Conservation (phyloP, 2,888 invertebrate species). For the Tethea ocularis region DNA sequence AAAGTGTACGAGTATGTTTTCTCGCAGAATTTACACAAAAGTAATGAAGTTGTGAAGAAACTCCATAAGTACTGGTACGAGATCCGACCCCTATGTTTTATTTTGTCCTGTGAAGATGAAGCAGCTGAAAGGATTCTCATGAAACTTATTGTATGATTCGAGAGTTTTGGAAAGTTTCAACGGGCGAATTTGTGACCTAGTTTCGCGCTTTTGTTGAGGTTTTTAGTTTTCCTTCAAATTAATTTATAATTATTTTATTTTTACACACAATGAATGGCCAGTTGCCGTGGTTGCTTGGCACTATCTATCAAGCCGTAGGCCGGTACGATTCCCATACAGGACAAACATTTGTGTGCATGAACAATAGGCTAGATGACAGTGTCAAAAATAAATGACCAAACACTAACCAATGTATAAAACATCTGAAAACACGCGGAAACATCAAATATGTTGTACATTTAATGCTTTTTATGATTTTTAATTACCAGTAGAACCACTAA, state of each 20-base stretch:
- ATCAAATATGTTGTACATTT: no score
- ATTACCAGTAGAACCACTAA: no score
- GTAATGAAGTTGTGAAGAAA: slow-evolving; percentile 21
- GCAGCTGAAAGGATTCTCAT: slow-evolving; percentile 36
- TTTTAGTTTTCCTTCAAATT: slow-evolving; percentile 1
- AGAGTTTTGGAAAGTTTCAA: slow-evolving; percentile 20
- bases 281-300: no score
- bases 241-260: not conserved
- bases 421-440: no score
- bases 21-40: slow-evolving; percentile 2
- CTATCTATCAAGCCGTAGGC: no score
- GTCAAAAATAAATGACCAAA: no score
- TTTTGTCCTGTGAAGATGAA: slow-evolving; percentile 26
- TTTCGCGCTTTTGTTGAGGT: slow-evolving; percentile 17
- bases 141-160: slow-evolving; percentile 32
- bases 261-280: no score
- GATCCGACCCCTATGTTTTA: slow-evolving; percentile 23
- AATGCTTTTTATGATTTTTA: no score
- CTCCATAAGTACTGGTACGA: slow-evolving; percentile 15
- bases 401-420: no score
- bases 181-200: slow-evolving; percentile 23
- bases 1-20: slow-evolving; percentile 16
- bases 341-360: no score
- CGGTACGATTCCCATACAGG: no score
- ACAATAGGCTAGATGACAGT: no score